Evolutionary conservation across 2,113 vertebrate genomes (phyloP), one percentile per base, ranked within the genome.

Genomic region (Chitala chitala): DNA sequence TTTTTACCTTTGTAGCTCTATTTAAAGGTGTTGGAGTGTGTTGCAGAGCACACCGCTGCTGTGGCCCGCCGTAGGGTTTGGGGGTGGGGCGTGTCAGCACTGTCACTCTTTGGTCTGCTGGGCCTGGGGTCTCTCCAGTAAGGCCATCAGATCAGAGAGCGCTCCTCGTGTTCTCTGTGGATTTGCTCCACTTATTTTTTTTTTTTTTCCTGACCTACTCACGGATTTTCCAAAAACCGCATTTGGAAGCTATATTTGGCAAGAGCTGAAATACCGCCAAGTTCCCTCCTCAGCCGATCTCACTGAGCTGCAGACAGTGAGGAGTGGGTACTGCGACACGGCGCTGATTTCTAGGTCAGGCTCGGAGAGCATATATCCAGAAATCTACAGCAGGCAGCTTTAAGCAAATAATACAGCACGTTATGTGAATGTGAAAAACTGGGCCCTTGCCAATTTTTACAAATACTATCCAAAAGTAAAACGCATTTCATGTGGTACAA

Each of bases 141-240:
- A 46, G 31, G 51, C 22, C 53, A n/a, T 38, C 5, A n/a, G n/a
- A 42, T 74, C 63, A 44, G 64, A 29, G 6, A 5, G 53, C 40
- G 2, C 26, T 6, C 17, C 12, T 31, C 17, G 12, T 17, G 10
- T 9, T 68, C 48, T 65, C 61, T 38, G 2, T 26, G 63, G 53
- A 33, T 26, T 22, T 69, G 63, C 63, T 69, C 51, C 64, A 55
- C 36, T 55, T 75, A 63, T 66, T 54, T 36, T 42, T 26, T 40
- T 69, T 55, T 75, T 73, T 66, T 54, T 36, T 42, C 38, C 53
- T 69, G 73, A 56, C 73, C 73, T 69, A 69, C 73, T 33, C 51
- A 22, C 53, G 1, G 51, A 55, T 65, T 75, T 75, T 69, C 73
- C 73, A 55, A 75, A 75, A 75, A 69, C 73, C 69, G 64, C 53